A percentile compares a stretch with the other conserved stretches of the same genome.
Evolutionary conservation across 2,888 invertebrate genomes (phyloP).

Genomic region (Catocala sponsa): DNA sequence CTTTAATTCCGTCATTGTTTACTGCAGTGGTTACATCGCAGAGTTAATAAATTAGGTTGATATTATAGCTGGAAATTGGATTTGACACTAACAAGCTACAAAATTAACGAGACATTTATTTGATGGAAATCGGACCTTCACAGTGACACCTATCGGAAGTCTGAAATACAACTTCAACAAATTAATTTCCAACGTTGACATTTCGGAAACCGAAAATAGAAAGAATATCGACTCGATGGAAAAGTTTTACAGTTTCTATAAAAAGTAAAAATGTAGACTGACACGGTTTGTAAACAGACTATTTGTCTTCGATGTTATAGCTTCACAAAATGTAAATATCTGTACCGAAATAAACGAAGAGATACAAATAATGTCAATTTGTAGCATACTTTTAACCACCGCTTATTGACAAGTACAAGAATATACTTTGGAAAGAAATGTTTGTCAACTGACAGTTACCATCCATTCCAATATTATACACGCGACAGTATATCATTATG

Average conservation of each 20-base stretch:
- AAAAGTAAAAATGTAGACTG: neutral
- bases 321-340: no score
- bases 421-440: no score
- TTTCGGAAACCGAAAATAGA: conserved; percentile 31
- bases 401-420: no score
- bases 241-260: conserved; percentile 6
- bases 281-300: neutral
- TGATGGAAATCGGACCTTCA: conserved; percentile 36
- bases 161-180: conserved; percentile 20
- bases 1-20: conserved; percentile 33
- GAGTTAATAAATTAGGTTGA: conserved; percentile 30
- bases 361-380: no score
- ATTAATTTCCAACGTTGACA: conserved; percentile 27
- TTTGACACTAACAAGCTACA: conserved; percentile 28
- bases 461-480: no score
- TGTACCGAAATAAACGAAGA: no score
- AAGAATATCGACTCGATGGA: conserved; percentile 5
- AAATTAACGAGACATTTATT: conserved; percentile 29
- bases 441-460: no score
- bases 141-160: conserved; percentile 38
- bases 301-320: no score
- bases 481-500: no score
- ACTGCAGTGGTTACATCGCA: conserved; percentile 38
- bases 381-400: no score
- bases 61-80: conserved; percentile 22